Evolutionary conservation across 1,140 invertebrate genomes (phyloP).

Genomic region (Maconellicoccus hirsutus): DNA sequence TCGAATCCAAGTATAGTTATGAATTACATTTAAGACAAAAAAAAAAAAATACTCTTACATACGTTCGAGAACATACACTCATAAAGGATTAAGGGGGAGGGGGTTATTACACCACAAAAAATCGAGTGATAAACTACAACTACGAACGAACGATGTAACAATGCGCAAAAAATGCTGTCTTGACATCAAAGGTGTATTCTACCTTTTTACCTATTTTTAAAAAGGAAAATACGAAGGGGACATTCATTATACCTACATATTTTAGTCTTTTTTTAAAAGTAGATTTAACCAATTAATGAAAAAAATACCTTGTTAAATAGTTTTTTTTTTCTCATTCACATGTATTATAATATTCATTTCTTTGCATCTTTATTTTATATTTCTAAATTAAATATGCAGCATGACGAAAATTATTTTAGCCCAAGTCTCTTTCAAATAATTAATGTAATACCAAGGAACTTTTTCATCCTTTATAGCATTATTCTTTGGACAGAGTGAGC

Average conservation of each 20-base stretch:
- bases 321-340: neutral
- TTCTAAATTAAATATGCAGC: neutral
- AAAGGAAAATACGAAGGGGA: neutral
- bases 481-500: neutral
- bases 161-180: no score
- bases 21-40: no score
- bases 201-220: no score
- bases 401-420: neutral
- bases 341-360: neutral
- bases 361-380: neutral
- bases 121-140: no score
- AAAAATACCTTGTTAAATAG: neutral
- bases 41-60: no score
- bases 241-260: no score
- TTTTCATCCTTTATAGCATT: neutral
- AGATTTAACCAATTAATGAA: neutral
- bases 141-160: no score
- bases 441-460: neutral
- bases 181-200: no score
- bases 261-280: neutral
- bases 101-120: no score
- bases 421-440: neutral
- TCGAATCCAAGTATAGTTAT: neutral
- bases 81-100: no score
- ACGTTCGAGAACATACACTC: no score